Evolutionary conservation across 1,140 invertebrate genomes (phyloP), one percentile per base, ranked within the genome.

Genomic region (Drosophila guanche): DNA sequence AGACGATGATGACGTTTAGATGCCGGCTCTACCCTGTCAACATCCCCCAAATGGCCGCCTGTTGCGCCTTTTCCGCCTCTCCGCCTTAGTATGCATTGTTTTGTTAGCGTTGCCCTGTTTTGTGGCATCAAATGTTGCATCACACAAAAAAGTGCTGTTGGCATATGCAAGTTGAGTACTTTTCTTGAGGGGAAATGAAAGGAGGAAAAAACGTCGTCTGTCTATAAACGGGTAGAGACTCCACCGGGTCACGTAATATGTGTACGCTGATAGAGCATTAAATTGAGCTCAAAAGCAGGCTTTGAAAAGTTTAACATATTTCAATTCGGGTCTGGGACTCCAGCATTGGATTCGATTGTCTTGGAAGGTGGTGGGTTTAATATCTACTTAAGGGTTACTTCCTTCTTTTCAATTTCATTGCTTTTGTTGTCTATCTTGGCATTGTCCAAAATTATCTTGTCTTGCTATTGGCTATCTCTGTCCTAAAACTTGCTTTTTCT

Each of bases 41-140:
- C 25, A 4, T n/a, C 10, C 40, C 12, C 42, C 27, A 29, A 46
- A 7, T 16, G 6, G 16, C 23, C 43, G 68, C 80, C 72, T 85
- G 80, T 85, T 85, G 80, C 73, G 58, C 46, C 22, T 48, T 33
- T 23, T 55, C 48, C 1, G 25, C 60, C 58, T 54, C 47, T 58
- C 51, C 1, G 25, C 60, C 58, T 54, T 51, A 68, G 48, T 61
- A 23, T 59, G 27, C 41, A 43, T 52, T 78, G 56, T 79, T 55
- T 62, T 37, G 23, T 45, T 43, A 60, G 23, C 42, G 72, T 70
- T 43, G 20, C 25, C 56, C 10, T 53, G 48, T 42, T 23, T 3
- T 42, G 54, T 22, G 51, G 50, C 50, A 40, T 60, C 66, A 72
- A 53, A 70, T 50, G 58, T 72, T 72, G 55, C 55, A 22, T 33